Base-by-base conservation (phyloP, 2,797 vertebrate genomes). In the Avahi laniger region DNA sequence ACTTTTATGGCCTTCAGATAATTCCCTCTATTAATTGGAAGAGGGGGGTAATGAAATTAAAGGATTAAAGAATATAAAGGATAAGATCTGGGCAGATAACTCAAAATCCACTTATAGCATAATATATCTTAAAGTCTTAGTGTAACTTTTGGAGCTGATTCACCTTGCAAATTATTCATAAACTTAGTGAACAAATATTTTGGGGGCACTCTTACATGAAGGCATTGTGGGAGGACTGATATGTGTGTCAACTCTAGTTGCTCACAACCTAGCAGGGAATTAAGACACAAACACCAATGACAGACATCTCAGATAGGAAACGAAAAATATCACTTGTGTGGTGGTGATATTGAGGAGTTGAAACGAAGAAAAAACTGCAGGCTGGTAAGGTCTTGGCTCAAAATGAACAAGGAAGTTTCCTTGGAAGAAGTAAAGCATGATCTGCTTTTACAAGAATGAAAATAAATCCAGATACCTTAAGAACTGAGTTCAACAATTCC, bases 101-200 rank as follows among this genome's bases (percentile, higher is more conserved):
- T 84, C 67, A 59, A 81, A 91, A 86, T 84, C 80, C 13, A 61
- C 4, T 54, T 35, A 52, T 50, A 76, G 63, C 2, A 35, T 57
- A 80, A 63, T 67, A 38, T 72, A 14, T 54, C 50, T 86, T 20
- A 86, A 92, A 88, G 18, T 17, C 38, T 89, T 52, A 48, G 11
- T 54, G 28, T 69, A 52, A 61, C 33, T 86, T 73, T 87, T 24
- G 24, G 50, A 12, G 28, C 57, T 67, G 5, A 78, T 79, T 87
- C 24, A 9, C 28, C 28, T 92, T 96, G 9, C 91, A 82, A 93
- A 93, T 85, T 91, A 92, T 69, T 85, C 50, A 90, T 84, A 67
- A 63, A 73, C 67, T 22, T 81, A 78, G 81, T 97, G 54, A 81
- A 78, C 43, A 76, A 63, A 59, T 86, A 87, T 54, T 46, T 43